A percentile compares a stretch with the other conserved stretches of the same genome.
Evolutionary conservation across 2,888 invertebrate species (phyloP).

Genomic region (Amblyjoppa proteus): DNA sequence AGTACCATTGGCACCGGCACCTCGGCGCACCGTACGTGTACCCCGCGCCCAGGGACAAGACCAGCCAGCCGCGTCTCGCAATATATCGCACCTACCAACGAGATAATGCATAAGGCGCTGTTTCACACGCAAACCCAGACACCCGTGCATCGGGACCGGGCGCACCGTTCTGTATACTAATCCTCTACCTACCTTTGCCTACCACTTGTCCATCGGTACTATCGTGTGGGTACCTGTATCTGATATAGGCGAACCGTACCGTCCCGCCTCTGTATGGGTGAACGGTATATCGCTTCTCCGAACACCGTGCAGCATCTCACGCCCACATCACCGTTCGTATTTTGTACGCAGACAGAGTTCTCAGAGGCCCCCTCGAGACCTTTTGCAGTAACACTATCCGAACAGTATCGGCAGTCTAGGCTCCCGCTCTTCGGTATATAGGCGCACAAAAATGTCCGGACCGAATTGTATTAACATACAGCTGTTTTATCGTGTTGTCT

Average conservation of each 20-base stretch:
- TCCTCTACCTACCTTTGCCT: slow-evolving; percentile 49
- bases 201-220: slow-evolving; percentile 1
- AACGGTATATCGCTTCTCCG: slow-evolving; percentile 50
- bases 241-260: slow-evolving; percentile 9
- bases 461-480: slow-evolving; percentile 1
- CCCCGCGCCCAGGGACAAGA: slow-evolving; percentile 38
- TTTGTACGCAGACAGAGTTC: slow-evolving; percentile 32
- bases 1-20: slow-evolving; percentile 47
- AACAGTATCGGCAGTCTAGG: slow-evolving; percentile 30
- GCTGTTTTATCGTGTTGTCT: not conserved
- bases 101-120: slow-evolving; percentile 77
- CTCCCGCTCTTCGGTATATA: slow-evolving; percentile 12
- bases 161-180: slow-evolving; percentile 50
- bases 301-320: slow-evolving; percentile 55
- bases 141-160: slow-evolving; percentile 41
- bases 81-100: slow-evolving; percentile 79
- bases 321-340: slow-evolving; percentile 51
- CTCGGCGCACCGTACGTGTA: not conserved
- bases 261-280: not conserved
- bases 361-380: slow-evolving; percentile 11
- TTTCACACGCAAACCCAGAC: slow-evolving; percentile 62
- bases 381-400: slow-evolving; percentile 42
- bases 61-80: slow-evolving; percentile 62
- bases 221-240: not conserved
- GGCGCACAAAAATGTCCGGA: not conserved